These are phyloP conservation scores for Micromussa lordhowensis DNA, from an alignment of 92 coral and sea anemone genomes.

Conservation along the genomic window DNA sequence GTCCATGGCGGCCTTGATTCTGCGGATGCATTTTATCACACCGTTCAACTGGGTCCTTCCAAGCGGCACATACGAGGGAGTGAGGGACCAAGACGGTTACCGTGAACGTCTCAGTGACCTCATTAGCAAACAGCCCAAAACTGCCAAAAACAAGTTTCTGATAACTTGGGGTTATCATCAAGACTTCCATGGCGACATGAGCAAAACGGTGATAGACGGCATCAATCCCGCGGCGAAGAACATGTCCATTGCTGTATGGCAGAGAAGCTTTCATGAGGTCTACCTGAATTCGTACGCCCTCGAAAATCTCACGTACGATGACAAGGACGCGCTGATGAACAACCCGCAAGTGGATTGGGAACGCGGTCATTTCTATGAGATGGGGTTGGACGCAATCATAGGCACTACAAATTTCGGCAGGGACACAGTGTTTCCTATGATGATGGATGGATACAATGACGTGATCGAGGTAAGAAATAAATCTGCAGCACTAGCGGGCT, in stretches of 20 bases:
- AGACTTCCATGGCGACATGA: slow-evolving; percentile 52
- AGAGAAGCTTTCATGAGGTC: slow-evolving; percentile 55
- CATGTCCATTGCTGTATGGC: slow-evolving; percentile 47
- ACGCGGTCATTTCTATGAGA: slow-evolving; percentile 52
- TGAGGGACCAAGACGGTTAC: slow-evolving; percentile 12
- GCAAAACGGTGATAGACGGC: slow-evolving; percentile 21
- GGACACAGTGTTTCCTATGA: slow-evolving; percentile 18
- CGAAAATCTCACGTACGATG: slow-evolving; percentile 19
- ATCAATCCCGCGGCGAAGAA: neutral
- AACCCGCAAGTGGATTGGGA: slow-evolving; percentile 59
- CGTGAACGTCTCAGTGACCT: slow-evolving; percentile 33
- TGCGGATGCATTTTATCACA: slow-evolving; percentile 62
- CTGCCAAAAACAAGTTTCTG: neutral
- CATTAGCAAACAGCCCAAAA: neutral
- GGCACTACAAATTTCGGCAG: neutral
- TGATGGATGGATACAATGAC: slow-evolving; percentile 45
- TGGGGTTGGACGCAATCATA: slow-evolving; percentile 56
- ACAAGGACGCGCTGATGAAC: slow-evolving; percentile 28
- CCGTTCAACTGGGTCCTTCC: slow-evolving; percentile 59
- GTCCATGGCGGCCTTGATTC: slow-evolving; percentile 58
- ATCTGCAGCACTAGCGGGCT: too few relatives aligned
- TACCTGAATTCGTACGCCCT: slow-evolving; percentile 45
- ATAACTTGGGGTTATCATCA: slow-evolving; percentile 59
- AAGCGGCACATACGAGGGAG: slow-evolving; percentile 42
- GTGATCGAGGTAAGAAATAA: neutral